These are phyloP conservation scores for Latrodectus hesperus DNA, from an alignment of 2,888 invertebrate genomes.

Conservation along the genomic window DNA sequence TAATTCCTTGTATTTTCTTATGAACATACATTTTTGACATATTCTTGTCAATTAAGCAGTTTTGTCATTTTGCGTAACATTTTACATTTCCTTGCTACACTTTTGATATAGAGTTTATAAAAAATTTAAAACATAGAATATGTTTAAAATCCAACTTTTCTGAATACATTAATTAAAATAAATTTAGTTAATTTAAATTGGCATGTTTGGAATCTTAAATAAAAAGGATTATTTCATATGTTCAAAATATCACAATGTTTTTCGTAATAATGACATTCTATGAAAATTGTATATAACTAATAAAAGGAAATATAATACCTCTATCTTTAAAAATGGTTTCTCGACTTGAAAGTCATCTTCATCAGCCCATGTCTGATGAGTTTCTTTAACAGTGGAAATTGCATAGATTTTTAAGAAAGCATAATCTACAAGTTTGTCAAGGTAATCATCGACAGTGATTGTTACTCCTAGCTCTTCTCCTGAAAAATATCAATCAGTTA, in stretches of 20 bases:
- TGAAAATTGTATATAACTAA: too few species aligned
- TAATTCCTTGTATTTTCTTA: too few species aligned
- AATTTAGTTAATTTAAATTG: too few species aligned
- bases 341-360: slow-evolving; percentile 88
- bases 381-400: slow-evolving; percentile 86
- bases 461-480: slow-evolving; percentile 80
- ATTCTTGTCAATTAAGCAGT: too few species aligned
- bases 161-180: too few species aligned
- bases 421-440: slow-evolving; percentile 83
- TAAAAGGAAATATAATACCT: slow-evolving; percentile 76
- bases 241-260: not conserved
- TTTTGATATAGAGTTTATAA: too few species aligned
- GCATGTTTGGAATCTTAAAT: not conserved
- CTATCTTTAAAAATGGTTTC: slow-evolving; percentile 82
- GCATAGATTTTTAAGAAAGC: slow-evolving; percentile 83
- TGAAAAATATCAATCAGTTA: slow-evolving; percentile 72
- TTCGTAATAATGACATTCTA: too few species aligned
- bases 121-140: too few species aligned
- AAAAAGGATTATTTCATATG: not conserved
- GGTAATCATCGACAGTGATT: slow-evolving; percentile 81
- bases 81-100: too few species aligned
- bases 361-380: slow-evolving; percentile 87
- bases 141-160: too few species aligned
- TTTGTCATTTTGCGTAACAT: too few species aligned
- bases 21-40: too few species aligned